These are phyloP conservation scores for Poicephalus meyeri DNA, from an alignment of 2,113 vertebrate genomes.

Conservation along the genomic window DNA sequence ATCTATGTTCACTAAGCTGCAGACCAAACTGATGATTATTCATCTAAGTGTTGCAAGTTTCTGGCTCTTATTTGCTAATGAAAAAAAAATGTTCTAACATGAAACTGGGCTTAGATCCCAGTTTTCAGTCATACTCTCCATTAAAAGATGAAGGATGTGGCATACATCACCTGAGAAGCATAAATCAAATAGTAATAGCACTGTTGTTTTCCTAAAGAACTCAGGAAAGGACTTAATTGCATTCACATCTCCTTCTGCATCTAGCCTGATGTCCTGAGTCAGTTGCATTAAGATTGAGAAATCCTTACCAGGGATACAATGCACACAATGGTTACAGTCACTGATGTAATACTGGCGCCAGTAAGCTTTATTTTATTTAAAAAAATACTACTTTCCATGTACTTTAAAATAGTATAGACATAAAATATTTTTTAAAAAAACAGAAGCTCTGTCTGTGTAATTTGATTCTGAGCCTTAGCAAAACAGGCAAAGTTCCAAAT, in stretches of 20 bases:
- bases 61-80: constrained; percentile 41
- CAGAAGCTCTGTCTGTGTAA: constrained; percentile 72
- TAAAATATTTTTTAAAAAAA: constrained; percentile 76
- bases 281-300: constrained; percentile 11
- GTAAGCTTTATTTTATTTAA: constrained; percentile 74
- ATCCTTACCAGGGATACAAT: constrained; percentile 40
- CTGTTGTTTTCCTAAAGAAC: constrained; percentile 54
- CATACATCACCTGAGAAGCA: constrained; percentile 55
- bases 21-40: constrained; percentile 17
- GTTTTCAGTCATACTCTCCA: neutral
- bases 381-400: constrained; percentile 70
- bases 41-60: neutral
- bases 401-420: constrained; percentile 76
- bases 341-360: constrained; percentile 64
- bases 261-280: neutral
- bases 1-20: neutral
- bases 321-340: constrained; percentile 62
- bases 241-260: constrained; percentile 21
- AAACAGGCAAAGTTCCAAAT: constrained; percentile 77
- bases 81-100: constrained; percentile 32
- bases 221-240: constrained; percentile 26
- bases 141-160: constrained; percentile 41
- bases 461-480: constrained; percentile 73
- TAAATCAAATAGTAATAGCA: constrained; percentile 28
- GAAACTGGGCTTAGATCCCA: constrained; percentile 62